Evolutionary conservation across 2,888 invertebrate species (phyloP).

Genomic region (Oligia strigilis): DNA sequence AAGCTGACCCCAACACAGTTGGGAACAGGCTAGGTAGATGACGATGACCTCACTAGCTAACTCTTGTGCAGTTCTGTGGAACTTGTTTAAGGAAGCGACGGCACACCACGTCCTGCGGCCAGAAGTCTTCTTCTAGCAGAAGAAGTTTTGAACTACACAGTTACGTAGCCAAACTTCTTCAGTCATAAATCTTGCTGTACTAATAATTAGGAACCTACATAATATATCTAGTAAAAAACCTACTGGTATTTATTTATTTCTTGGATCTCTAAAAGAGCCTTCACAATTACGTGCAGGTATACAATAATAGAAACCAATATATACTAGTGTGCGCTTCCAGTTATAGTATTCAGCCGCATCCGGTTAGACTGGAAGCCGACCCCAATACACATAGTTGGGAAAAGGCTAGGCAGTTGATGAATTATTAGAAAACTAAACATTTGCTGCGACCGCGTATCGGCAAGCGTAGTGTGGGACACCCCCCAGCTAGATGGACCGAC

Average conservation of each 20-base stretch:
- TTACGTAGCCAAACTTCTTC: not conserved
- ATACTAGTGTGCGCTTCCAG: not conserved
- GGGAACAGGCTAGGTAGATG: too few relatives aligned
- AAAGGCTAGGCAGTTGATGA: not conserved
- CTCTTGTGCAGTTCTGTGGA: too few relatives aligned
- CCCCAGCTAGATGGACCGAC: too few relatives aligned
- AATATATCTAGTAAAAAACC: not conserved
- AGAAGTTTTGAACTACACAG: not conserved
- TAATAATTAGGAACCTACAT: not conserved
- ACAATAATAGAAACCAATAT: not conserved
- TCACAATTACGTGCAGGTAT: too few relatives aligned
- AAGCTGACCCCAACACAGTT: too few relatives aligned
- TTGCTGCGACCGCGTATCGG: too few relatives aligned
- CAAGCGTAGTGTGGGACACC: too few relatives aligned
- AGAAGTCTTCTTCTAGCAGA: too few relatives aligned
- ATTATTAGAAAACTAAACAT: not conserved
- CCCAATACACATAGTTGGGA: not conserved
- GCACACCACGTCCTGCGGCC: too few relatives aligned
- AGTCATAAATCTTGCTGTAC: not conserved
- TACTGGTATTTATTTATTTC: not conserved
- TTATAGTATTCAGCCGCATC: not conserved
- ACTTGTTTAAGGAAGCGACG: too few relatives aligned
- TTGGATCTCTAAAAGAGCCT: too few relatives aligned
- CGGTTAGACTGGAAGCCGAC: not conserved
- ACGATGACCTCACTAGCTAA: too few relatives aligned